These are phyloP conservation scores for Cremastinae sp. DNA, from an alignment of 2,888 invertebrate species.

Conservation along the genomic window DNA sequence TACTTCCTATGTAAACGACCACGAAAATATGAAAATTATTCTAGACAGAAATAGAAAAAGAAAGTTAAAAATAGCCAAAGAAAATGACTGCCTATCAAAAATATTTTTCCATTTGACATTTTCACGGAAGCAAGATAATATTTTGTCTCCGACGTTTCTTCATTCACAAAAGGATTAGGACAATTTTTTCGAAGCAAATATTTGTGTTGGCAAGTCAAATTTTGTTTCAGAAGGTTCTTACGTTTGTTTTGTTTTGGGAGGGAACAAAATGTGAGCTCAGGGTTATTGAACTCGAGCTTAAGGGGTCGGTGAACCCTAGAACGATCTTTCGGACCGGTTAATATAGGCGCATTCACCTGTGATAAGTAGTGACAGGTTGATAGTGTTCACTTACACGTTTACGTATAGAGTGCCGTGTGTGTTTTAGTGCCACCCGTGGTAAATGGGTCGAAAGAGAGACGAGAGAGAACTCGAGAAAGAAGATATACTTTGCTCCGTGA, in stretches of 20 bases:
- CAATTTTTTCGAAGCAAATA: too few species aligned
- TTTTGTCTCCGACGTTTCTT: too few species aligned
- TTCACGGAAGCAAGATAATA: too few species aligned
- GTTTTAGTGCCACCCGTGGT: conserved; percentile 24
- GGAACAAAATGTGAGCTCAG: neutral
- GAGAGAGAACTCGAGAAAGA: conserved; percentile 12
- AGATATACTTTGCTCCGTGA: conserved; percentile 24
- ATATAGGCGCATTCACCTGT: conserved; percentile 55
- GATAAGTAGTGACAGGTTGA: conserved; percentile 57
- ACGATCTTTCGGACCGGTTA: conserved; percentile 51
- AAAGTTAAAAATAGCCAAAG: too few species aligned
- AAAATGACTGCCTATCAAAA: too few species aligned
- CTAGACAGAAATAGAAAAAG: too few species aligned
- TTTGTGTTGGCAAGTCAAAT: too few species aligned
- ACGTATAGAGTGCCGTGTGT: neutral
- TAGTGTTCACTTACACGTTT: conserved; percentile 40
- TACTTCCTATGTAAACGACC: too few species aligned
- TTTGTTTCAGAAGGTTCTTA: too few species aligned
- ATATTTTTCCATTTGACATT: too few species aligned
- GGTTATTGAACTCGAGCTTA: conserved; percentile 47
- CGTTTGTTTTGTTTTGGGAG: neutral
- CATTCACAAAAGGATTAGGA: too few species aligned
- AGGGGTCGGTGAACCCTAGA: conserved; percentile 49
- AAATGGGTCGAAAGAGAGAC: conserved; percentile 49
- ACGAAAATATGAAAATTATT: too few species aligned